Base-by-base conservation (phyloP, 2,888 invertebrate species). In the Xanthia icteritia region DNA sequence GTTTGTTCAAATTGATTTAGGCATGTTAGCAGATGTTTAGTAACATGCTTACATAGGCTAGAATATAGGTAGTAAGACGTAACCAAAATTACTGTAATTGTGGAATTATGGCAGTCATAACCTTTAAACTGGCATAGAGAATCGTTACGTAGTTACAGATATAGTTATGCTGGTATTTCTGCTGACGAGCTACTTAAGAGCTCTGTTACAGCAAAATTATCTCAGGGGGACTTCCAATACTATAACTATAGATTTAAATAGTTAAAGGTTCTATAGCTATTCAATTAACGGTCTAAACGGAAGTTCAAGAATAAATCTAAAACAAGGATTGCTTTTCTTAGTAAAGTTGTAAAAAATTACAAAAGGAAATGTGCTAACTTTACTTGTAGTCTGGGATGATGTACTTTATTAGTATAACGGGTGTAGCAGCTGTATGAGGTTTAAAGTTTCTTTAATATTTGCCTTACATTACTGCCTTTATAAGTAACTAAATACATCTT, bases 281-380 rank as follows among this genome's bases (percentile, higher is more conserved):
- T 20, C 5, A 51, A 51, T 51, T 51, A 51, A 51, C 20, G 8
- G 20, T 51, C 51, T 51, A 51, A 20, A 17, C 20, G 23, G 11
- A 80, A 68, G 58, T 80, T 71, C 39, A 68, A 80, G 51, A 76
- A 76, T 76, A 76, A 80, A 71, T 76, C 76, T 31, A 45, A 51
- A 76, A 76, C 58, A 58, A 17, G 27, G 81, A 81, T 80, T 68
- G 76, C 71, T 76, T 76, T 72, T 81, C 77, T 66, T 60, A 15
- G 76, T 54, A 39, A 81, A 81, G 72, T 69, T 77, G 54, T 56
- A 56, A 72, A 77, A 77, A 60, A 65, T 31, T 65, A 69, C 72
- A 69, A 64, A 51, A 60, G 68, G 31, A 68, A 81, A 60, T 76
- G 20, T 77, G 51, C 72, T 68, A 68, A 68, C 69, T 79, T 70